Evolutionary conservation across 2,113 vertebrate species (phyloP), one percentile per base, ranked within the genome.

Genomic region (Megalops atlanticus): DNA sequence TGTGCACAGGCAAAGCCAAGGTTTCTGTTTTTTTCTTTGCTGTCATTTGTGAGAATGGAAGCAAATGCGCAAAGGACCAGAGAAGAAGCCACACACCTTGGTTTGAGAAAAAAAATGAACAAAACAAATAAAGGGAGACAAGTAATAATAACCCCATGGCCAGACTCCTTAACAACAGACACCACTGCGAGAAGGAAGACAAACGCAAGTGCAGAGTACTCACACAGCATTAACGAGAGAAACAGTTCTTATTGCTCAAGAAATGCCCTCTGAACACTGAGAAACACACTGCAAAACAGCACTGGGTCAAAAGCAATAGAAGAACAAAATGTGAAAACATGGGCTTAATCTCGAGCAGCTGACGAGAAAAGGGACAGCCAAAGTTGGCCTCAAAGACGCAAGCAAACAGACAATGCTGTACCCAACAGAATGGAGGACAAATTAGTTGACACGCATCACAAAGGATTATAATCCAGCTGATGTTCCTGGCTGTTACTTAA

Each of bases 91-190:
- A 31, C 74, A 75, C 31, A 76, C 58, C 33, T 80, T 40, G 74
- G 70, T 80, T 82, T 38, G 72, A 27, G 0, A 45, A 80, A 54
- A 81, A 69, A 52, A 73, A 38, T 69, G 75, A 82, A 43, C 24
- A 36, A 70, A 79, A 52, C 64, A 81, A 72, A 80, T 83, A 84
- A 88, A 86, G 87, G 88, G 80, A 88, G 64, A 69, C 84, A 12
- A 41, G 14, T 21, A 35, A 52, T 45, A 43, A 83, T 74, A 86
- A 83, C 83, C 87, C 84, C 71, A 84, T 87, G 86, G 87, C 85
- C 7, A 24, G 89, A 90, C 91, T 81, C 93, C 91, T 92, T 92
- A 90, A 91, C 74, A 36, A 89, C 88, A 91, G 90, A 91, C 81
- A 84, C 90, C 87, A 90, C 86, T 68, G 91, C 93, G 76, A 79